phyloP scores from a whole-genome alignment of 1,140 invertebrate genomes.

The Scaptodrosophila lebanonensis region DNA sequence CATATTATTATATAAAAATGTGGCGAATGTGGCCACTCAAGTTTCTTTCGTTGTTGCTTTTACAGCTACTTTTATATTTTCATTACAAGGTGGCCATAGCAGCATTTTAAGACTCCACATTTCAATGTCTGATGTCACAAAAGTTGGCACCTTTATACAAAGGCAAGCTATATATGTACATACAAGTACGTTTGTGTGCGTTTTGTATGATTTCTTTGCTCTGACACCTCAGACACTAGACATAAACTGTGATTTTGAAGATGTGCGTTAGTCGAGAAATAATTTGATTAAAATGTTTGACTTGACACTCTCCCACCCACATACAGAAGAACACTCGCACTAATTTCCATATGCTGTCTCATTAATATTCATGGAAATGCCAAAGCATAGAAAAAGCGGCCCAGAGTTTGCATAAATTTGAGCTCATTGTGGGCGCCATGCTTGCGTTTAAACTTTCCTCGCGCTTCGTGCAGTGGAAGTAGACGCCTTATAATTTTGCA shows the following conservation, averaged over 20 bases:
- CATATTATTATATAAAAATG: not conserved
- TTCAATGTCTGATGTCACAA: no score
- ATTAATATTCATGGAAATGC: conserved; percentile 69
- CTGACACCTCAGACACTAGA: no score
- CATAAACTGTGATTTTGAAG: no score
- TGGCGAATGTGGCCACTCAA: no score
- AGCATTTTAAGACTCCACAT: no score
- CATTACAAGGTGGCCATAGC: no score
- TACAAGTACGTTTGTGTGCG: no score
- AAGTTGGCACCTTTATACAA: no score
- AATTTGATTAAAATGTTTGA: conserved; percentile 49
- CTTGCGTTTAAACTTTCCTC: not conserved
- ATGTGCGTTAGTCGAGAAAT: no score
- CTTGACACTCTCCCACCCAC: conserved; percentile 10
- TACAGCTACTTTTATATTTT: no score
- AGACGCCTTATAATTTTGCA: conserved; percentile 9
- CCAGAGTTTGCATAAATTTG: conserved; percentile 64
- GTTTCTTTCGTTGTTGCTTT: no score
- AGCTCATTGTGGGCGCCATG: conserved; percentile 6
- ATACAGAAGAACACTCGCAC: conserved; percentile 13
- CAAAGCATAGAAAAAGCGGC: conserved; percentile 44
- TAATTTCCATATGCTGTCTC: conserved; percentile 70
- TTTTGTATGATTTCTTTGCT: conserved; percentile 45
- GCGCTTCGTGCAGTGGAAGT: not conserved
- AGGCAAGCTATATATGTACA: no score